A percentile compares a stretch with the other conserved stretches of the same genome.
Evolutionary conservation across 2,797 vertebrate genomes (phyloP).

Genomic region (Sebastes umbrosus): DNA sequence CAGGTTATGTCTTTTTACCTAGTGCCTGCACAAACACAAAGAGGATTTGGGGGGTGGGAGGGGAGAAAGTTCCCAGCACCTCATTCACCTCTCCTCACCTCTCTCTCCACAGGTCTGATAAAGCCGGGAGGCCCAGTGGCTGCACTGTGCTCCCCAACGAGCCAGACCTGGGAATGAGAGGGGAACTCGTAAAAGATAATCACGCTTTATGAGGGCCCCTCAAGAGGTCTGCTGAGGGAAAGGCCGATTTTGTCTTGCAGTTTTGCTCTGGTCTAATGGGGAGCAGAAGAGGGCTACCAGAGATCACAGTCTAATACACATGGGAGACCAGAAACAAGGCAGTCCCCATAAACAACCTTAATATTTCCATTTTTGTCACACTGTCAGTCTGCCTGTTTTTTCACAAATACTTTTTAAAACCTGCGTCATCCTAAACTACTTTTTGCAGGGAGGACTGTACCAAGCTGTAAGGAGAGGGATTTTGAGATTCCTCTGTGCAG

Average conservation of each 20-base stretch:
- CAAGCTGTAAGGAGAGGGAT: background rate
- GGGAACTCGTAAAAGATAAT: constrained; percentile 80
- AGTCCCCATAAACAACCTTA: background rate
- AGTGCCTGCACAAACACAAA: constrained; percentile 43
- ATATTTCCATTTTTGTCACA: background rate
- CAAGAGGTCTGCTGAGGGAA: constrained; percentile 62
- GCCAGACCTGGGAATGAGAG: constrained; percentile 69
- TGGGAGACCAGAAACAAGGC: background rate
- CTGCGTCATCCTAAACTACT: background rate
- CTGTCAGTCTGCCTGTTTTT: background rate
- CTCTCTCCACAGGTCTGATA: constrained; percentile 46
- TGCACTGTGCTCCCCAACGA: constrained; percentile 44
- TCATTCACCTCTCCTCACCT: constrained; percentile 63
- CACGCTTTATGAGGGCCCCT: constrained; percentile 74
- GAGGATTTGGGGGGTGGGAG: background rate
- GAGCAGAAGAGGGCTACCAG: constrained; percentile 51
- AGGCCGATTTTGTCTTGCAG: constrained; percentile 54
- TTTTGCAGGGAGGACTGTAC: background rate
- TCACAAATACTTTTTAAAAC: background rate
- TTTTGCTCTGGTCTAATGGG: constrained; percentile 52
- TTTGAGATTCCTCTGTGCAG: background rate
- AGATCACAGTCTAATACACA: constrained; percentile 9
- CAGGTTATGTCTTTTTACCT: constrained; percentile 37
- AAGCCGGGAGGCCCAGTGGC: constrained; percentile 55
- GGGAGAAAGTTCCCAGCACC: constrained; percentile 62